These are phyloP conservation scores for Butorides virescens DNA, from an alignment of 2,113 vertebrate genomes.

Conservation along the genomic window DNA sequence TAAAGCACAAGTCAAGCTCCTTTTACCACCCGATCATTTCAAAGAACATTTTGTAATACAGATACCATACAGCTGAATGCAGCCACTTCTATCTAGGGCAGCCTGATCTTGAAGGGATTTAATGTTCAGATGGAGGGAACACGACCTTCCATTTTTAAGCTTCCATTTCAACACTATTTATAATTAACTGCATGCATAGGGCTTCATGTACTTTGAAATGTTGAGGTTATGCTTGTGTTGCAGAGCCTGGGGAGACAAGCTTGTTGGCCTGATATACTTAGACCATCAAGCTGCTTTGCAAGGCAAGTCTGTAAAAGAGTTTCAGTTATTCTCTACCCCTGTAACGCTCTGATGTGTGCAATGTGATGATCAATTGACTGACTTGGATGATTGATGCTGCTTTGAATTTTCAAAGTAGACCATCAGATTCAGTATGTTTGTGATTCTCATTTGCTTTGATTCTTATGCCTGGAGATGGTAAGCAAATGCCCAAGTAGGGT, in stretches of 20 bases:
- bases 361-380: not conserved
- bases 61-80: not conserved
- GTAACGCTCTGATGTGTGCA: not conserved
- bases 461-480: not conserved
- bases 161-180: conserved; percentile 34
- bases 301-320: not conserved
- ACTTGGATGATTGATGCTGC: not conserved
- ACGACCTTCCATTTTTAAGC: conserved; percentile 47
- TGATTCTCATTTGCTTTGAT: not conserved
- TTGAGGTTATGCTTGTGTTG: not conserved
- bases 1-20: conserved; percentile 13
- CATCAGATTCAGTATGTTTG: not conserved
- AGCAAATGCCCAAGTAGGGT: not conserved
- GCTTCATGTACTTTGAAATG: conserved; percentile 12
- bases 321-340: not conserved
- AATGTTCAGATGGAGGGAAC: conserved; percentile 43
- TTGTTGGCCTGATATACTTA: not conserved
- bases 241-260: conserved; percentile 11
- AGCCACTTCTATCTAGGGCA: conserved; percentile 47
- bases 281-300: not conserved
- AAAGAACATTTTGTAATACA: conserved; percentile 44
- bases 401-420: not conserved
- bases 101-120: conserved; percentile 49
- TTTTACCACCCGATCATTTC: not conserved
- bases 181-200: conserved; percentile 29